Base-by-base conservation (phyloP, 92 coral and sea anemone genomes). In the Porites divaricata region DNA sequence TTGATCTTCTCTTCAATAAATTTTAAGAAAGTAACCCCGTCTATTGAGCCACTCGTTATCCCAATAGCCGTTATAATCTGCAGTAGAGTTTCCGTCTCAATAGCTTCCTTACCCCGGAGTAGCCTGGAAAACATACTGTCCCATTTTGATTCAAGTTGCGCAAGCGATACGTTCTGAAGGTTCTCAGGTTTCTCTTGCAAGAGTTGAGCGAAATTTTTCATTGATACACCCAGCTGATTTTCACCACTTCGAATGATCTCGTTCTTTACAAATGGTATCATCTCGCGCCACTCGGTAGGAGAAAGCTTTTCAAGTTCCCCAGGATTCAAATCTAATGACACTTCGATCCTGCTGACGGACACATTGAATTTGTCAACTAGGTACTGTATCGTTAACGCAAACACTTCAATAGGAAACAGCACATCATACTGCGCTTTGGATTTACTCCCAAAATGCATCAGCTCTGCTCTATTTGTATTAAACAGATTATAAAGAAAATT, bases 231-330 rank as follows among this genome's bases (percentile, higher is more conserved):
- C 2, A 93, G 93, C 76, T 90, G 88, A 28, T 21, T 25, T 45
- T 78, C 80, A 12, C 93, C 97, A 75, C 89, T 86, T 70, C 66
- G 77, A 28, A 91, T 72, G 19, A 93, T 79, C 48, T 88, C 92
- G 22, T 73, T 77, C 70, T 75, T 86, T 19, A 93, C 70, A 63
- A 83, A 66, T 9, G 88, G 90, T 35, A 93, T 71, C 76, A 91
- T 72, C 74, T 93, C 94, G 48, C 72, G 74, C 96, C 96, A 93
- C 74, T 88, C 94, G 19, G 96, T 85, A 48, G 94, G 96, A 19
- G 96, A 74, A 9, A 88, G 84, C 72, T 88, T 83, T 13, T 48
- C 5, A 4, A 88, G 49, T 51, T 83, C 83, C 15, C 75, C 76
- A 2, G 45, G 41, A 17, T 70, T 41, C 26, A 83, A 51, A 69